phyloP scores from a whole-genome alignment of 1,140 invertebrate genomes.

The Drosophila pandora region DNA sequence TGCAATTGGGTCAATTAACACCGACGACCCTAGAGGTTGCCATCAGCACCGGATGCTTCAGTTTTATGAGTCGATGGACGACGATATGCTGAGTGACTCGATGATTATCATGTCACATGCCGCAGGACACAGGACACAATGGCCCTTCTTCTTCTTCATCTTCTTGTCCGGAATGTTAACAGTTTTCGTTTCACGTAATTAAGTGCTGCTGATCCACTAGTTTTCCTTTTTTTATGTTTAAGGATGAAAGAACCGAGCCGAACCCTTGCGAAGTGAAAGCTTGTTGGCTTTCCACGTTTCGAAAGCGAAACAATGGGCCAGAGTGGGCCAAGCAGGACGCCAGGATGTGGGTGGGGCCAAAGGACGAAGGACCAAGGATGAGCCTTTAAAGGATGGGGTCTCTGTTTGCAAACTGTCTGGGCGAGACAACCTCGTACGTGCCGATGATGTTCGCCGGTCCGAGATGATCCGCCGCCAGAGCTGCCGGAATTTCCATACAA shows the following conservation, averaged over 20 bases:
- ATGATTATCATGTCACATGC: conserved; percentile 77
- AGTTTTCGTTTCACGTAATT: conserved; percentile 81
- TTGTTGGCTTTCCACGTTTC: conserved; percentile 47
- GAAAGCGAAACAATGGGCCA: conserved; percentile 52
- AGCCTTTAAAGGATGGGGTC: conserved; percentile 3
- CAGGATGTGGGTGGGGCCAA: neutral
- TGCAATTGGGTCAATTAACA: conserved; percentile 77
- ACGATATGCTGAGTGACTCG: conserved; percentile 38
- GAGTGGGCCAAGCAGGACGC: conserved; percentile 3
- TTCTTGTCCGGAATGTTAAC: conserved; percentile 61
- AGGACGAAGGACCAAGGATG: neutral
- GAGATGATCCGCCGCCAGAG: conserved; percentile 25
- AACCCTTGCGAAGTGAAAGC: conserved; percentile 51
- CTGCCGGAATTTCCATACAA: neutral
- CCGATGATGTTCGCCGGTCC: conserved; percentile 42
- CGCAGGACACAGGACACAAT: conserved; percentile 8
- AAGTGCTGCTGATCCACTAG: conserved; percentile 80
- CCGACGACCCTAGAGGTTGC: conserved; percentile 22
- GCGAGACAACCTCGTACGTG: conserved; percentile 73
- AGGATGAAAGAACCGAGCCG: conserved; percentile 14
- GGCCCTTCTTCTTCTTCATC: neutral
- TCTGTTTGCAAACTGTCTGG: conserved; percentile 78
- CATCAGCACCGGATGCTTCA: conserved; percentile 19
- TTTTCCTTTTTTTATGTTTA: conserved; percentile 31
- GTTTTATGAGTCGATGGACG: conserved; percentile 26